Percentiles rank a stretch among this genome's conserved stretches.
Evolutionary conservation across 2,113 vertebrate species (phyloP).

Genomic region (Centrocercus urophasianus): DNA sequence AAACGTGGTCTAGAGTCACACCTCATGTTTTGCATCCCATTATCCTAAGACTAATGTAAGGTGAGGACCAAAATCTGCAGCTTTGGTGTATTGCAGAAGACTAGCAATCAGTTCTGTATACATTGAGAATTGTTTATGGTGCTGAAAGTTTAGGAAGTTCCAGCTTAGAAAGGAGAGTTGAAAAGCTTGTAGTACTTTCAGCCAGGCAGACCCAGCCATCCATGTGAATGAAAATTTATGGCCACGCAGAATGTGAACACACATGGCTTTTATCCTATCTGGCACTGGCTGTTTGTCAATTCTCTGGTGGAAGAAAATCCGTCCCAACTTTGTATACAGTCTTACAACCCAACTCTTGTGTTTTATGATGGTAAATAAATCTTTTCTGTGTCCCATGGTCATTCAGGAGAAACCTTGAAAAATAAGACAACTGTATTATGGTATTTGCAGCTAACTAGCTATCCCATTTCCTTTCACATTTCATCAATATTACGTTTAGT

Average conservation of each 20-base stretch:
- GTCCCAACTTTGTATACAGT: neutral
- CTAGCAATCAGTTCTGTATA: neutral
- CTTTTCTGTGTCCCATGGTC: neutral
- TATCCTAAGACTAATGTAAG: neutral
- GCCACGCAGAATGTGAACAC: neutral
- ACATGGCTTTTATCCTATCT: neutral
- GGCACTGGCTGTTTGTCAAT: neutral
- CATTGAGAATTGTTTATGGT: neutral
- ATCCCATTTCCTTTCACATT: neutral
- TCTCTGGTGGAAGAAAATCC: neutral
- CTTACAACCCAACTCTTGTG: neutral
- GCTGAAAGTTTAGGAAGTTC: fast-evolving
- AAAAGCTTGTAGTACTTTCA: neutral
- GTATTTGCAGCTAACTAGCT: neutral
- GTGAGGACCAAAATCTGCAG: neutral
- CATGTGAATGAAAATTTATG: neutral
- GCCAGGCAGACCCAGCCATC: neutral
- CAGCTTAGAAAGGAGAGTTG: neutral
- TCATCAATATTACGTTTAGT: neutral
- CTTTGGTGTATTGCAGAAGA: neutral
- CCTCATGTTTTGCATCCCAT: neutral
- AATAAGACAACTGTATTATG: neutral
- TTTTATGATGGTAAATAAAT: neutral
- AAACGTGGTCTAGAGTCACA: neutral
- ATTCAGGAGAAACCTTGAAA: neutral